A percentile compares a stretch with the other conserved stretches of the same genome.
These are phyloP conservation scores for Sinella curviseta DNA, from an alignment of 1,140 invertebrate genomes.

Conservation along the genomic window DNA sequence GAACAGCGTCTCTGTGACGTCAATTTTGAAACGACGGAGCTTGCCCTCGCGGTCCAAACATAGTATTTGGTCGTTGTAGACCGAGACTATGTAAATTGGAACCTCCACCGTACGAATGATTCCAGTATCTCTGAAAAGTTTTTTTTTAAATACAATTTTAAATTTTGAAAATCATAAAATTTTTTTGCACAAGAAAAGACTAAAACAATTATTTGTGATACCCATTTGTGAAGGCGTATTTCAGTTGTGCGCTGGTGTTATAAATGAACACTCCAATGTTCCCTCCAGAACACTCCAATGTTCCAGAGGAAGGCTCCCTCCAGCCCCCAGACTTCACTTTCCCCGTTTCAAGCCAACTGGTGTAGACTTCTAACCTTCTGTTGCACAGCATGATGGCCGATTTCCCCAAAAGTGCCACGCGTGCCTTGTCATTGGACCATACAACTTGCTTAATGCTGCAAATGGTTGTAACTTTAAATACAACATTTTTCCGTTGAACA, in stretches of 20 bases:
- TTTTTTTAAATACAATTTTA: neutral
- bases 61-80: slow-evolving; percentile 88
- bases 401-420: slow-evolving; percentile 89
- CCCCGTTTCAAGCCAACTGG: slow-evolving; percentile 3
- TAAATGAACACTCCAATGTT: slow-evolving; percentile 97
- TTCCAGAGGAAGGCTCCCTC: neutral
- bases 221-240: slow-evolving; percentile 93
- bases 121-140: slow-evolving; percentile 82
- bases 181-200: neutral
- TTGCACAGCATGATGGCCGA: slow-evolving; percentile 70
- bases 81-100: slow-evolving; percentile 92
- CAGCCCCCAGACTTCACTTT: neutral
- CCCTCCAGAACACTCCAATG: too few species aligned
- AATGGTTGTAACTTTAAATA: slow-evolving; percentile 51
- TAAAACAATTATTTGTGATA: slow-evolving; percentile 50
- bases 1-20: slow-evolving; percentile 97
- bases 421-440: slow-evolving; percentile 92
- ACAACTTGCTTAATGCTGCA: slow-evolving; percentile 74
- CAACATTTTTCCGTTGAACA: slow-evolving; percentile 86
- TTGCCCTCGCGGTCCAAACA: slow-evolving; percentile 92
- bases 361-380: neutral
- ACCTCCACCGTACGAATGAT: slow-evolving; percentile 97
- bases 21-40: slow-evolving; percentile 86
- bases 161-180: neutral
- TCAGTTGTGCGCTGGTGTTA: slow-evolving; percentile 98